These are phyloP conservation scores for Oryzias javanicus DNA, from an alignment of 2,113 vertebrate genomes.

Conservation along the genomic window DNA sequence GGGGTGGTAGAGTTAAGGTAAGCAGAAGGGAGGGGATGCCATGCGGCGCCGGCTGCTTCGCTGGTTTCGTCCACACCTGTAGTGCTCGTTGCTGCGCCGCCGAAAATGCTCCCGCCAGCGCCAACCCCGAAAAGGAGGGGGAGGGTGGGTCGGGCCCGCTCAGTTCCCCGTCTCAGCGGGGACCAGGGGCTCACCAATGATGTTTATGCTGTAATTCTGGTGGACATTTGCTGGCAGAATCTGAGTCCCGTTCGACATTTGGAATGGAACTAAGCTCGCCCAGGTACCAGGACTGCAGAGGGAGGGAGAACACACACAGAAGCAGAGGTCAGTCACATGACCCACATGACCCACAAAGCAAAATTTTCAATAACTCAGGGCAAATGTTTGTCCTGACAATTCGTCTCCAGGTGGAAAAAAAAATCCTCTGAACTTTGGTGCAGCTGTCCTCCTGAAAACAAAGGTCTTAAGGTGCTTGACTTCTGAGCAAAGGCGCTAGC, in stretches of 20 bases:
- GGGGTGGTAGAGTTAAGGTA: constrained; percentile 1
- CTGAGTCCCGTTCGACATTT: constrained; percentile 98
- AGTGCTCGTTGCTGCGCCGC: constrained; percentile 52
- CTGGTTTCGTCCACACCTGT: constrained; percentile 76
- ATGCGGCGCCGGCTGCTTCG: constrained; percentile 71
- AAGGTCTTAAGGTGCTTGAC: too few species aligned
- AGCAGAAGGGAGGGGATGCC: constrained; percentile 29
- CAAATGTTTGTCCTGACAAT: too few species aligned
- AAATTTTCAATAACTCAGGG: too few species aligned
- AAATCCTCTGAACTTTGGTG: too few species aligned
- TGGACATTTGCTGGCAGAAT: constrained; percentile 99
- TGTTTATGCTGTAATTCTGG: constrained; percentile 99
- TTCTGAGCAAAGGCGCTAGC: too few species aligned
- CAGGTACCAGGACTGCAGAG: constrained; percentile 98
- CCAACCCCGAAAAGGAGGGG: constrained; percentile 18
- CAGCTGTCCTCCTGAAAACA: too few species aligned
- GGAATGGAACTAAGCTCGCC: constrained; percentile 99
- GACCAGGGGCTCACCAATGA: constrained; percentile 99
- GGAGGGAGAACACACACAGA: constrained; percentile 42
- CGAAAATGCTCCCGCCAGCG: constrained; percentile 64
- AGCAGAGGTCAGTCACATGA: background rate
- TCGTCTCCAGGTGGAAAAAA: too few species aligned
- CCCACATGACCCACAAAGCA: too few species aligned
- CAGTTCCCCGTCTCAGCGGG: constrained; percentile 98
- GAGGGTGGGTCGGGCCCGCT: constrained; percentile 55